Evolutionary conservation across 2,888 invertebrate genomes (phyloP).

Genomic region (Pristionchus exspectatus): DNA sequence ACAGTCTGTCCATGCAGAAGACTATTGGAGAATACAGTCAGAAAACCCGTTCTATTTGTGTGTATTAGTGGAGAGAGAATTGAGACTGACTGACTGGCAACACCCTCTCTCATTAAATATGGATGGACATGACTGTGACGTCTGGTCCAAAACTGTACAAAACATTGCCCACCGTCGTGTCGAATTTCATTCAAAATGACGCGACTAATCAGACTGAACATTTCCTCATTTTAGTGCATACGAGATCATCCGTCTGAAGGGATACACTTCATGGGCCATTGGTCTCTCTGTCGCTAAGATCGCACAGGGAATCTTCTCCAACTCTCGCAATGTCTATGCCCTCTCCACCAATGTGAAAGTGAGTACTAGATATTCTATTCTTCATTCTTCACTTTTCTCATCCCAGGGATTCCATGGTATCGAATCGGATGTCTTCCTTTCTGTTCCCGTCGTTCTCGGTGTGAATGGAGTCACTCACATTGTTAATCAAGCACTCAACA

Average conservation of each 20-base stretch:
- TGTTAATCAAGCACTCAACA: conserved; percentile 73
- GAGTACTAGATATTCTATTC: neutral
- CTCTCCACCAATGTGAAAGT: conserved; percentile 79
- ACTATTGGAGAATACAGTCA: neutral
- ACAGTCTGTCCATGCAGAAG: neutral
- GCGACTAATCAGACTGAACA: neutral
- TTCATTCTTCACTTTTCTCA: neutral
- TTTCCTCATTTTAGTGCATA: conserved; percentile 83
- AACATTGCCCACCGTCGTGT: neutral
- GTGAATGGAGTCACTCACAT: conserved; percentile 74
- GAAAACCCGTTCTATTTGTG: neutral
- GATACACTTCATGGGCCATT: conserved; percentile 81
- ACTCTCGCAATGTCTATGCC: conserved; percentile 79
- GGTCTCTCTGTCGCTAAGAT: conserved; percentile 80
- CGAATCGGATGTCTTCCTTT: conserved; percentile 89
- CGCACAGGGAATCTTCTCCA: conserved; percentile 79
- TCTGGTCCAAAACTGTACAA: neutral
- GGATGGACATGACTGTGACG: neutral
- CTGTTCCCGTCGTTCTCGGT: conserved; percentile 84
- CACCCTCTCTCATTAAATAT: conserved; percentile 10
- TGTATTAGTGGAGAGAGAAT: neutral
- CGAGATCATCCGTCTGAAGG: conserved; percentile 80
- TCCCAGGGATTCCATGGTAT: conserved; percentile 88
- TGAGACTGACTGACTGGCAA: neutral
- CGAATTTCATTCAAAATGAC: neutral